Percentiles rank a stretch among this genome's conserved stretches.
Evolutionary conservation across 2,888 invertebrate genomes (phyloP).

Genomic region (Xestia xanthographa): DNA sequence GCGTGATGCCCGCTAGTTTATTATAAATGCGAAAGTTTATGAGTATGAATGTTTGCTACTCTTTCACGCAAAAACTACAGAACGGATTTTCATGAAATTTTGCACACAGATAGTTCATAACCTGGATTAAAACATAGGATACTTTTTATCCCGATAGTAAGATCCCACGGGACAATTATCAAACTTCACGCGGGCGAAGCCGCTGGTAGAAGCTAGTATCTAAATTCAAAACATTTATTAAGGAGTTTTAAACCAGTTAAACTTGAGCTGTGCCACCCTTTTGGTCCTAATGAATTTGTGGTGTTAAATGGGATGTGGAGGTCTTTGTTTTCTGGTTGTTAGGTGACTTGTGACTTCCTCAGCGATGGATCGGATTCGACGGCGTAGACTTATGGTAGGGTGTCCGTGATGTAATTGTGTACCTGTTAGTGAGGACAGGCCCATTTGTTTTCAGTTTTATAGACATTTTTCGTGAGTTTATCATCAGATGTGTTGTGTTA

Average conservation of each 20-base stretch:
- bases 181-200: too few relatives aligned
- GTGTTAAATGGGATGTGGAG: conserved; percentile 45
- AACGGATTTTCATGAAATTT: too few relatives aligned
- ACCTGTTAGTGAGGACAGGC: conserved; percentile 39
- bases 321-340: conserved; percentile 59
- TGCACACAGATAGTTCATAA: too few relatives aligned
- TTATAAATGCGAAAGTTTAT: too few relatives aligned
- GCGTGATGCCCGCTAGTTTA: too few relatives aligned
- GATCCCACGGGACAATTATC: too few relatives aligned
- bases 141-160: too few relatives aligned
- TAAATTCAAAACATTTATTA: conserved; percentile 64
- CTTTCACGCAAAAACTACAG: too few relatives aligned
- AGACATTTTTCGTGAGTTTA: conserved; percentile 29
- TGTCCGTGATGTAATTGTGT: conserved; percentile 53
- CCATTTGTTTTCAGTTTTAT: conserved; percentile 55
- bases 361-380: conserved; percentile 67
- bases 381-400: conserved; percentile 64
- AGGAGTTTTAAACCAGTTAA: conserved; percentile 53
- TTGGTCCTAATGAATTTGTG: conserved; percentile 29
- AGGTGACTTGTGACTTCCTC: conserved; percentile 70
- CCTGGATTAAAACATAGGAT: too few relatives aligned
- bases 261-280: conserved; percentile 47
- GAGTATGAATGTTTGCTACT: too few relatives aligned
- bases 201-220: conserved; percentile 24
- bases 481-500: conserved; percentile 13